Percentiles rank a stretch among this genome's conserved stretches.
These are phyloP conservation scores for Tetragonisca angustula DNA, from an alignment of 2,888 invertebrate genomes.

Conservation along the genomic window DNA sequence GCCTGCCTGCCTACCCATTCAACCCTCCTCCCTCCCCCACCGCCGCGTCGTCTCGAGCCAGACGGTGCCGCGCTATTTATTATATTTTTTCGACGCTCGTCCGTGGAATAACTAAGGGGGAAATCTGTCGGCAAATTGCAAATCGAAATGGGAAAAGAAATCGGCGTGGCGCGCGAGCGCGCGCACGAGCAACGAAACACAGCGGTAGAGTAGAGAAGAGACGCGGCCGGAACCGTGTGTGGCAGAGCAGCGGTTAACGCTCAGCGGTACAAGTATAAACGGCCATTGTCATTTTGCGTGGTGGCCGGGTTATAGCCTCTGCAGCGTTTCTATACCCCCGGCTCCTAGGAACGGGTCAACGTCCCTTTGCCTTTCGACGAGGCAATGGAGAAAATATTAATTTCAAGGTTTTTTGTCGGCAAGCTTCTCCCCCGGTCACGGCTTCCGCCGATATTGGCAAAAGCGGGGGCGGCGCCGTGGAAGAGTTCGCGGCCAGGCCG, in stretches of 20 bases:
- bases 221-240: too few species aligned
- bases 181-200: background rate
- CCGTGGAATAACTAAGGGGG: slow-evolving; percentile 22
- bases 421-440: slow-evolving; percentile 25
- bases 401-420: slow-evolving; percentile 69
- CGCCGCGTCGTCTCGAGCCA: slow-evolving; percentile 29
- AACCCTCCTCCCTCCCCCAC: background rate
- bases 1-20: background rate
- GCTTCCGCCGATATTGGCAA: slow-evolving; percentile 61
- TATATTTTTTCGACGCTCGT: slow-evolving; percentile 27
- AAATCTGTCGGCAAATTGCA: slow-evolving; percentile 33
- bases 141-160: slow-evolving; percentile 39
- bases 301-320: slow-evolving; percentile 32
- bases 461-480: slow-evolving; percentile 45
- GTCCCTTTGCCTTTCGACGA: slow-evolving; percentile 68
- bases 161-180: too few species aligned
- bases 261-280: background rate
- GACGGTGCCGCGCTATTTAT: slow-evolving; percentile 32
- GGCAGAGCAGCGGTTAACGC: background rate
- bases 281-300: slow-evolving; percentile 28
- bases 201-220: too few species aligned
- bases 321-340: slow-evolving; percentile 21
- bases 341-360: slow-evolving; percentile 58
- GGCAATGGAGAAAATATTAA: slow-evolving; percentile 70
- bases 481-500: slow-evolving; percentile 52